These are phyloP conservation scores for Coendou prehensilis DNA, from an alignment of 2,797 vertebrate species.

Conservation along the genomic window DNA sequence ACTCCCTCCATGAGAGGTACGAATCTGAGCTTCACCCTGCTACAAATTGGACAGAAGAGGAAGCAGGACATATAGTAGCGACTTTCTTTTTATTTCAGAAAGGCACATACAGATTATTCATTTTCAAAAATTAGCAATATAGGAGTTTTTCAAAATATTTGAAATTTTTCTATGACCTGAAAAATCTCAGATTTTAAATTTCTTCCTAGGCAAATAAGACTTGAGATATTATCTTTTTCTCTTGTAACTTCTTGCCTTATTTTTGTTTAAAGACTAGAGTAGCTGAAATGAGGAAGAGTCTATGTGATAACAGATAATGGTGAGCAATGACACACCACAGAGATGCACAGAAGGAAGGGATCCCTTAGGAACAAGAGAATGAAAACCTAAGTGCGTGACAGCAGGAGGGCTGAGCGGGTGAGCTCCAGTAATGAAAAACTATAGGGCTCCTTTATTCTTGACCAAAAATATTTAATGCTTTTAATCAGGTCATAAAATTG, in stretches of 20 bases:
- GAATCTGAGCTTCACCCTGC: not conserved
- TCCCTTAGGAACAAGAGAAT: not conserved
- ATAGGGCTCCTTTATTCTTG: not conserved
- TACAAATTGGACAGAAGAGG: not conserved
- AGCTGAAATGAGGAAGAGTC: not conserved
- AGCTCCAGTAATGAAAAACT: not conserved
- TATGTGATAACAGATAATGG: not conserved
- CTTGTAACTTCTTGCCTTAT: not conserved
- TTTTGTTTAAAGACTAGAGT: slow-evolving; percentile 40
- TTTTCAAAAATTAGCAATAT: not conserved
- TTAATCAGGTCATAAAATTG: not conserved
- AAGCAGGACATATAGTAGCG: not conserved
- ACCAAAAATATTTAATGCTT: not conserved
- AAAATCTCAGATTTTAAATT: not conserved
- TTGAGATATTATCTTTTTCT: slow-evolving; percentile 4
- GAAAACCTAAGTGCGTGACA: not conserved
- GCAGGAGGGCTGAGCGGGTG: not conserved
- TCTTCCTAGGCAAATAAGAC: not conserved
- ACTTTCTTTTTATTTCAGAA: slow-evolving; percentile 43
- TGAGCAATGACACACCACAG: not conserved
- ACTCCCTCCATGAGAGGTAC: not conserved
- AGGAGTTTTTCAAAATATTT: slow-evolving; percentile 22
- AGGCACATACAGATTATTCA: not conserved
- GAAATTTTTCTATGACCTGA: not conserved
- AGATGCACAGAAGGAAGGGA: not conserved